Evolutionary conservation across 1,140 invertebrate genomes (phyloP).

Genomic region (Brachystomella parvula): DNA sequence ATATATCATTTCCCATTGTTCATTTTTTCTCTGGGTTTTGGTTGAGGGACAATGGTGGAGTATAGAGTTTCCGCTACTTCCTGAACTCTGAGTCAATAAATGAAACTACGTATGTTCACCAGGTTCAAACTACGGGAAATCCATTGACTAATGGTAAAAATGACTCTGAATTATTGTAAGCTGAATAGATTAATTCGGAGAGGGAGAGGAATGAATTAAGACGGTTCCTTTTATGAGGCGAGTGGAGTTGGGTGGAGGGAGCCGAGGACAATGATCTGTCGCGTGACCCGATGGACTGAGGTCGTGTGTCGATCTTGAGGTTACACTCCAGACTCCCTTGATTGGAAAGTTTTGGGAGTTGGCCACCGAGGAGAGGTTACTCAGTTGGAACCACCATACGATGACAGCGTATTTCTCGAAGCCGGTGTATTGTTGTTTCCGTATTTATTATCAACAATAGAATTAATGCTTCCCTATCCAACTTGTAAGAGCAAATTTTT

Average conservation of each 20-base stretch:
- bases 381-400: neutral
- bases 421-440: too few species aligned
- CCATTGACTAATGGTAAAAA: neutral
- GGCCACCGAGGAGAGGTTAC: neutral
- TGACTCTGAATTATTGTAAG: neutral
- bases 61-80: neutral
- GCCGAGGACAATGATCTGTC: conserved; percentile 23
- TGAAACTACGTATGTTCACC: neutral
- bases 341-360: neutral
- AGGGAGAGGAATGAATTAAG: neutral
- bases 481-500: neutral
- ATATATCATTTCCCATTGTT: neutral
- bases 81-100: neutral
- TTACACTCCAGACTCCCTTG: neutral
- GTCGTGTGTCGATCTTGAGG: conserved; percentile 28
- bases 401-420: neutral
- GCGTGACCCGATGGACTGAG: conserved; percentile 31
- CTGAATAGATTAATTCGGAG: conserved; percentile 13
- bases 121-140: too few species aligned
- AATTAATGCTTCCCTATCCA: neutral
- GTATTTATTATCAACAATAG: neutral
- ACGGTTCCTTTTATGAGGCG: neutral
- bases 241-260: neutral
- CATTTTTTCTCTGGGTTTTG: neutral
- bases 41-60: neutral